These are phyloP conservation scores for Dicycla oo DNA, from an alignment of 2,888 invertebrate genomes.

Conservation along the genomic window DNA sequence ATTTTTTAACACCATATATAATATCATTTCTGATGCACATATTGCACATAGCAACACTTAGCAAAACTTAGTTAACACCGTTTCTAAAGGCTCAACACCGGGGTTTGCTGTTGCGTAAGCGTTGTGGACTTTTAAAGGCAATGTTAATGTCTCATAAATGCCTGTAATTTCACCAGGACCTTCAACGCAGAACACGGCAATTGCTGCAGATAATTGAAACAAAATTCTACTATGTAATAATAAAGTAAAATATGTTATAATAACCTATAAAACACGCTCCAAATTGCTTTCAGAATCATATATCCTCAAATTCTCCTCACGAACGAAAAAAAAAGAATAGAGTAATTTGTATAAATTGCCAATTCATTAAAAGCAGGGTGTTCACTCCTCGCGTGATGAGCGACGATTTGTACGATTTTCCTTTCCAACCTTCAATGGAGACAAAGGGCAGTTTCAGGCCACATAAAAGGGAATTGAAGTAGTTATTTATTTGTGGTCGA, in stretches of 20 bases:
- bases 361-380: constrained; percentile 63
- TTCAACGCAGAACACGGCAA: not conserved
- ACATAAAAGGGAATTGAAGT: constrained; percentile 47
- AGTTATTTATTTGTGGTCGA: constrained; percentile 32
- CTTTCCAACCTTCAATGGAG: constrained; percentile 46
- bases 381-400: constrained; percentile 62
- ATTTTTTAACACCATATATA: too few species aligned
- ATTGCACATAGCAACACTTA: too few species aligned
- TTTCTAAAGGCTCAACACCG: not conserved
- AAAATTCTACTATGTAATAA: too few species aligned
- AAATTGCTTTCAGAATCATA: constrained; percentile 20
- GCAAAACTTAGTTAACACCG: too few species aligned
- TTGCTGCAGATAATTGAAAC: not conserved
- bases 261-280: constrained; percentile 9
- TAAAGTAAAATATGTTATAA: not conserved
- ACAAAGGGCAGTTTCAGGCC: constrained; percentile 49
- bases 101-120: too few species aligned
- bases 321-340: constrained; percentile 45
- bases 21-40: too few species aligned
- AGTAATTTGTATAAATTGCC: constrained; percentile 68
- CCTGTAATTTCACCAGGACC: not conserved
- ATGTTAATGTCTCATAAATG: not conserved
- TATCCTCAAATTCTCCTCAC: constrained; percentile 10
- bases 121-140: not conserved
- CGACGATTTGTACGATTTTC: constrained; percentile 61